Evolutionary conservation across 1,140 invertebrate species (phyloP), one percentile per base, ranked within the genome.

Genomic region (Brachystomella parvula): DNA sequence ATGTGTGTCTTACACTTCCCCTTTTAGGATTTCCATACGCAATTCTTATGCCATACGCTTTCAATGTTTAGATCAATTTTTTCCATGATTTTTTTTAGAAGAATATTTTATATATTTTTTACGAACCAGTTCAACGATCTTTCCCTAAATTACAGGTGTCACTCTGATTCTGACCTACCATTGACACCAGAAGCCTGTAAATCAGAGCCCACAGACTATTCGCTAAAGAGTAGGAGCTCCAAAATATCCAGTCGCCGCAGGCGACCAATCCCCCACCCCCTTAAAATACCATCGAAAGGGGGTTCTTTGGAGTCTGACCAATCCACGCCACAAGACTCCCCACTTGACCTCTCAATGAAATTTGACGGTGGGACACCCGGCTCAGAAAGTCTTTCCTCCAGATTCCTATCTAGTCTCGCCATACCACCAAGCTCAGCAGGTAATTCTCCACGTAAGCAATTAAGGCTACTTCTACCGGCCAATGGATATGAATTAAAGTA

Each of bases 321-420:
- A 70, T 79, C 70, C 59, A 75, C 82, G 33, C 82, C 86, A 0
- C 90, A 94, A 76, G 91, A 94, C 62, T 89, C 83, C 17, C 92
- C 92, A 0, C 77, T 94, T 28, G 92, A 94, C 77, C 78, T 94
- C 2, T 92, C 89, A 1, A 82, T 92, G 76, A 89, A 87, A 72
- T 81, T 81, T 35, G 69, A 69, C 61, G 71, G 61, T 64, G 75
- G 58, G 68, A 67, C 49, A 17, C 73, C 74, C 53, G 68, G 67
- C 28, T 69, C 67, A 47, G 72, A 73, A 39, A 73, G 68, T 67
- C 63, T 73, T 2, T 66, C 63, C 56, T 60, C 71, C 61, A 56
- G 74, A 32, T 75, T 74, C 65, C 73, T 73, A 39, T 74, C 75
- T 65, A 75, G 74, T 65, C 70, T 75, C 30, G 71, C 73, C 62